Conservation (phyloP, 2,888 invertebrate species). For the Teleogryllus oceanicus region DNA sequence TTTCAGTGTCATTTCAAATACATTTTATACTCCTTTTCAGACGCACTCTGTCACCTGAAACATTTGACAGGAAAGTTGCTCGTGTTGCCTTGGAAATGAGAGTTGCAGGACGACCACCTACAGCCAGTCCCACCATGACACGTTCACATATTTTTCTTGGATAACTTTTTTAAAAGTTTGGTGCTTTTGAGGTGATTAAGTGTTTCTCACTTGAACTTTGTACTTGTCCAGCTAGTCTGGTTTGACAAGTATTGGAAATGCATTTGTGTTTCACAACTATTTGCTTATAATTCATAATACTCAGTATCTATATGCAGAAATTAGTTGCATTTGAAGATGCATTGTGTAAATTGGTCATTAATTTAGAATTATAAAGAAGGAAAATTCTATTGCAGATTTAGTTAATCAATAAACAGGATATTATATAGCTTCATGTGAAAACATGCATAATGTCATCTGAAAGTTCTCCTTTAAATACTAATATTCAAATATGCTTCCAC, state of each 20-base stretch:
- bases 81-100: slow-evolving; percentile 40
- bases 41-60: slow-evolving; percentile 42
- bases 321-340: background rate
- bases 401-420: background rate
- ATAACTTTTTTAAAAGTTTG: slow-evolving; percentile 27
- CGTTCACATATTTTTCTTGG: slow-evolving; percentile 43
- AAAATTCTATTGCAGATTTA: background rate
- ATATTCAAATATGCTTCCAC: background rate
- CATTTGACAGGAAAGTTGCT: slow-evolving; percentile 43
- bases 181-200: background rate
- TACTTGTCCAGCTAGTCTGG: background rate
- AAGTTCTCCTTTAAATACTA: background rate
- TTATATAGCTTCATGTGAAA: too few species aligned
- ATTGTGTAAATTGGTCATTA: slow-evolving; percentile 7
- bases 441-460: too few species aligned
- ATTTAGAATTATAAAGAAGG: background rate
- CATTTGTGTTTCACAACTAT: background rate
- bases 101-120: slow-evolving; percentile 39
- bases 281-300: background rate
- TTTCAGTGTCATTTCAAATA: too few species aligned
- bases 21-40: slow-evolving; percentile 36
- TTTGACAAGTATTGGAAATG: too few species aligned
- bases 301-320: background rate
- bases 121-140: slow-evolving; percentile 41
- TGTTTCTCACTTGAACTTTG: background rate